Evolutionary conservation across 2,113 vertebrate species (phyloP), one percentile per base, ranked within the genome.

Genomic region (Ailurus styani): DNA sequence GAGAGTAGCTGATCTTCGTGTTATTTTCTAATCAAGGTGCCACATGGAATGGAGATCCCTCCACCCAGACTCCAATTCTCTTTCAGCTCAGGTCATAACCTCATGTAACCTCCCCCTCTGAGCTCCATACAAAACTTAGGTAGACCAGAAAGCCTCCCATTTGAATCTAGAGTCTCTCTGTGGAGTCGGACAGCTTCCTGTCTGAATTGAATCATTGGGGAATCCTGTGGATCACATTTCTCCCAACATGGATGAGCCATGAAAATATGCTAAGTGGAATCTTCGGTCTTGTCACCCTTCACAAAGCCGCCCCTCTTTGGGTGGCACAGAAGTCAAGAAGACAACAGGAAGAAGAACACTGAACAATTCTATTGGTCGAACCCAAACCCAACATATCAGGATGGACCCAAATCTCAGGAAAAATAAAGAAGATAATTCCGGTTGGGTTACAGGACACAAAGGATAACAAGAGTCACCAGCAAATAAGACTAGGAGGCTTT

Each of bases 401-500:
- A 87, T 95, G n/a, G 78, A 93, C 50, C 60, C 82, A 75, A 40
- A 25, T 79, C 78, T 70, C 60, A 37, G 73, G 55, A n/a, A 79
- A 70, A 68, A 70, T 3, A 54, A 82, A 90, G 91, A 66, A 60
- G 66, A 62, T 47, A 79, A 52, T 31, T 70, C 40, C 57, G 12
- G 12, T 4, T 5, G 21, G 77, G 70, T 54, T n/a, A 60, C 64
- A 82, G 57, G 91, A 87, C 7, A 40, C 17, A 45, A 87, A 34
- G 34, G 84, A 54, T 37, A 57, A 31, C 12, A 77, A 54, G 90
- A 55, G 27, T 72, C 82, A 11, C 45, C 73, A 57, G 21, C 55
- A 8, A 68, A 10, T 64, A 96, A 29, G 85, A 82, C 2, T 98
- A 98, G 62, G 55, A 98, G 97, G 98, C 98, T 77, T 99, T 99